Evolutionary conservation across 2,113 vertebrate genomes (phyloP).

Genomic region (Clarias macrocephalus): DNA sequence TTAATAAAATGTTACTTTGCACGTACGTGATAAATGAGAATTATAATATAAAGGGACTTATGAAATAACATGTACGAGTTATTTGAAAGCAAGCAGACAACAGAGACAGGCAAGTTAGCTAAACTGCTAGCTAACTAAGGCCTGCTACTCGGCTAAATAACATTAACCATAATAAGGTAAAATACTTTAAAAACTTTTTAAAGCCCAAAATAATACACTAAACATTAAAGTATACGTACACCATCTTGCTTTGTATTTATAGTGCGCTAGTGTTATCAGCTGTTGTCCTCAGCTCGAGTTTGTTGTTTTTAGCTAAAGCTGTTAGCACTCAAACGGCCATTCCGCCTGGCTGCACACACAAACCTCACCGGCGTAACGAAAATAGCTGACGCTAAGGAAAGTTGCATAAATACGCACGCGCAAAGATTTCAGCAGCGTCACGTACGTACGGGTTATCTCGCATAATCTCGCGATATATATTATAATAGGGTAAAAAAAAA

Average conservation of each 20-base stretch:
- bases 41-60: no score
- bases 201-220: background rate
- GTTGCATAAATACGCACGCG: background rate
- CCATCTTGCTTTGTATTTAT: conserved; percentile 1
- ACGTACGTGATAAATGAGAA: background rate
- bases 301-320: conserved; percentile 7
- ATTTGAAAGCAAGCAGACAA: background rate
- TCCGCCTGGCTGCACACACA: background rate
- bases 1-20: background rate
- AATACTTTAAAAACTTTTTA: background rate
- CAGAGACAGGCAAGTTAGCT: background rate
- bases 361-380: background rate
- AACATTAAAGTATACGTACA: conserved; percentile 14
- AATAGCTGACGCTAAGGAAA: background rate
- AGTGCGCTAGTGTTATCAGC: background rate
- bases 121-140: background rate
- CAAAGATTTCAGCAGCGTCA: background rate
- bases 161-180: background rate
- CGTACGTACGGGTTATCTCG: background rate
- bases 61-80: background rate
- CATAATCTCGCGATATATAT: background rate
- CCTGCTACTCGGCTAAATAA: background rate
- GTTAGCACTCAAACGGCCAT: conserved; percentile 5
- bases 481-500: background rate
- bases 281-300: background rate